Evolutionary conservation across 2,113 vertebrate species (phyloP).

Genomic region (Anthoscopus minutus): DNA sequence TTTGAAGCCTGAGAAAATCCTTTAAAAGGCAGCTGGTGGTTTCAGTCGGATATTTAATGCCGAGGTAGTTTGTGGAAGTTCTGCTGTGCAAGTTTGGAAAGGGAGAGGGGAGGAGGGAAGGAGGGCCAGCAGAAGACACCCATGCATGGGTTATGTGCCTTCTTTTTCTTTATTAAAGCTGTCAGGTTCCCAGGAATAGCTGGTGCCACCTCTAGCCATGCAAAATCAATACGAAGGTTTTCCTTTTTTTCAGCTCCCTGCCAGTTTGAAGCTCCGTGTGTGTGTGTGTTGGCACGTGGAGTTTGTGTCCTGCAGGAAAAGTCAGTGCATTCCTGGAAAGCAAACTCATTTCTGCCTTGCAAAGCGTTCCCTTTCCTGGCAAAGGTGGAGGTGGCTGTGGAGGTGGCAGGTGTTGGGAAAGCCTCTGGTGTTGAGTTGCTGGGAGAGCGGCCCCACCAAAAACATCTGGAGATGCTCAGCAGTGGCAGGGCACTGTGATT

Average conservation of each 20-base stretch:
- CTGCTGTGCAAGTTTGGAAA: neutral
- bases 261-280: neutral
- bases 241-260: neutral
- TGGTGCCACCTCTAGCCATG: neutral
- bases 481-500: neutral
- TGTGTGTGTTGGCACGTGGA: neutral
- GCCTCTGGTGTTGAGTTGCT: neutral
- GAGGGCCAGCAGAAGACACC: neutral
- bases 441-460: neutral
- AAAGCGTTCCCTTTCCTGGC: neutral
- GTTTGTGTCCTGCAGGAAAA: neutral
- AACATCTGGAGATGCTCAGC: neutral
- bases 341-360: neutral
- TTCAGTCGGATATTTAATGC: neutral
- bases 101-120: neutral
- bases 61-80: neutral
- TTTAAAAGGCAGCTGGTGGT: neutral
- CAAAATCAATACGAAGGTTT: neutral
- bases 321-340: neutral
- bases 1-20: slow-evolving; percentile 20
- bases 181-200: neutral
- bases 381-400: neutral
- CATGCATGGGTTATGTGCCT: neutral
- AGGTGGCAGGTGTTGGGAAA: neutral
- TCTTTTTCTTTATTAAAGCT: neutral